phyloP scores from a whole-genome alignment of 1,140 invertebrate genomes.

The Drosophila biarmipes region DNA sequence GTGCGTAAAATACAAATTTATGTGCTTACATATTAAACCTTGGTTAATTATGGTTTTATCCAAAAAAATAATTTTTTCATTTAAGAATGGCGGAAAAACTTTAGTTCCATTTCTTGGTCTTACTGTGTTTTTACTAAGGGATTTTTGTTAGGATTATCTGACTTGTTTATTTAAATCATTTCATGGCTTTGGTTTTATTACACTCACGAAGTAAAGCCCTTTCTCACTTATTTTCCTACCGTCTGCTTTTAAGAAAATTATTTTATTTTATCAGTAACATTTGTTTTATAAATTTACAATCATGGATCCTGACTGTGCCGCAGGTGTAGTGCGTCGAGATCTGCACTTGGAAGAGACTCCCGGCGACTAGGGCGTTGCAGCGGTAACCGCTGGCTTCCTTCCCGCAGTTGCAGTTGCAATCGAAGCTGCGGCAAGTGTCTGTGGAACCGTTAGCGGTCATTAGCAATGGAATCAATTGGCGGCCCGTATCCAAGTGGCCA shows the following conservation, averaged over 20 bases:
- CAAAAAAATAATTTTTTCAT: too few relatives aligned
- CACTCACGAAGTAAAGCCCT: too few relatives aligned
- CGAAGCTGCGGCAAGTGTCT: conserved; percentile 63
- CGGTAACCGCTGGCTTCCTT: conserved; percentile 74
- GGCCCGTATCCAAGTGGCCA: conserved; percentile 71
- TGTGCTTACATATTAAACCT: too few relatives aligned
- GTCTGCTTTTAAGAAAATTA: neutral
- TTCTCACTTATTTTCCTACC: too few relatives aligned
- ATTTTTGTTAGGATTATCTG: too few relatives aligned
- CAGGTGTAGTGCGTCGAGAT: conserved; percentile 27
- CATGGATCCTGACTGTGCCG: conserved; percentile 4
- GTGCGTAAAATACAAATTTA: too few relatives aligned
- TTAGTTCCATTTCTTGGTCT: too few relatives aligned
- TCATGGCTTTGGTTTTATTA: too few relatives aligned
- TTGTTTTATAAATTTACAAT: neutral
- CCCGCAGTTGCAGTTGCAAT: conserved; percentile 18
- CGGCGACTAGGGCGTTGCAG: conserved; percentile 49
- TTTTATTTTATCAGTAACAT: neutral
- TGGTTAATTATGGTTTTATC: too few relatives aligned
- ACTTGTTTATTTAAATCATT: too few relatives aligned
- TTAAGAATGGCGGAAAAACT: too few relatives aligned
- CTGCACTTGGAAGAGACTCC: conserved; percentile 22
- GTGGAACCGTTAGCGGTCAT: conserved; percentile 75
- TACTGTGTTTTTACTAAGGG: too few relatives aligned
- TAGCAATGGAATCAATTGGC: conserved; percentile 79